Percentiles rank a stretch among this genome's conserved stretches.
Evolutionary conservation across 2,113 vertebrate species (phyloP).

Genomic region (Osmerus eperlanus): DNA sequence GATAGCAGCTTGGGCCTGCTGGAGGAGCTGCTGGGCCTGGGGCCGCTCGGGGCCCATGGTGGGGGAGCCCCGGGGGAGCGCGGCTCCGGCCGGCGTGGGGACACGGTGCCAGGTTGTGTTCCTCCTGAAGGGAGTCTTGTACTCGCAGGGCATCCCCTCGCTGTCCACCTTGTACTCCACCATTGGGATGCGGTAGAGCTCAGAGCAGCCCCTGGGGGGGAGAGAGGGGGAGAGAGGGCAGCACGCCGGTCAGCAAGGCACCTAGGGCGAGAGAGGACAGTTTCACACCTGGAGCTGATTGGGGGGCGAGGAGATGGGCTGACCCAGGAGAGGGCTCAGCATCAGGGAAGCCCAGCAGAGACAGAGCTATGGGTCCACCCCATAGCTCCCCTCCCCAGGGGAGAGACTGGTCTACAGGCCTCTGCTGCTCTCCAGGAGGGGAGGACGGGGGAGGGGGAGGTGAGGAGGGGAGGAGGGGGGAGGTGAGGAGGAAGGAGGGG

Average conservation of each 20-base stretch:
- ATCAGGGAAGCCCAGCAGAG: too few relatives aligned
- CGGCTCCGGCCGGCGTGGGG: conserved; percentile 79
- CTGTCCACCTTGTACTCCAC: conserved; percentile 98
- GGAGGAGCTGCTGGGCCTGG: conserved; percentile 87
- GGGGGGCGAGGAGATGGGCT: too few relatives aligned
- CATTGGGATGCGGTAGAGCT: conserved; percentile 96
- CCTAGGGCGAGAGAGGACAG: not conserved
- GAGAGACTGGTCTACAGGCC: too few relatives aligned
- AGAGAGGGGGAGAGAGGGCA: conserved; percentile 9
- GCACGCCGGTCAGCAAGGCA: not conserved
- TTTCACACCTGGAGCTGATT: too few relatives aligned
- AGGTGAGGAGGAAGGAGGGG: too few relatives aligned
- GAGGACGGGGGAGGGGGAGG: too few relatives aligned
- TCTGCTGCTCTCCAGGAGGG: too few relatives aligned
- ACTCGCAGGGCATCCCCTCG: conserved; percentile 94
- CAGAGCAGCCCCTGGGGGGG: conserved; percentile 85
- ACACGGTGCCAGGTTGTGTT: conserved; percentile 97
- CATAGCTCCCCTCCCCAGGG: too few relatives aligned
- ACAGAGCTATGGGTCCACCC: too few relatives aligned
- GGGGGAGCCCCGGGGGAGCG: conserved; percentile 83
- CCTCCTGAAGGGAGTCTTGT: conserved; percentile 95
- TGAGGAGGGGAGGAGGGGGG: too few relatives aligned
- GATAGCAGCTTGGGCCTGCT: conserved; percentile 84
- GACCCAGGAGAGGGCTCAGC: not conserved
- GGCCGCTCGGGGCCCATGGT: conserved; percentile 85